Evolutionary conservation across 2,888 invertebrate genomes (phyloP), one percentile per base, ranked within the genome.

Genomic region (Agrochola lychnidis): DNA sequence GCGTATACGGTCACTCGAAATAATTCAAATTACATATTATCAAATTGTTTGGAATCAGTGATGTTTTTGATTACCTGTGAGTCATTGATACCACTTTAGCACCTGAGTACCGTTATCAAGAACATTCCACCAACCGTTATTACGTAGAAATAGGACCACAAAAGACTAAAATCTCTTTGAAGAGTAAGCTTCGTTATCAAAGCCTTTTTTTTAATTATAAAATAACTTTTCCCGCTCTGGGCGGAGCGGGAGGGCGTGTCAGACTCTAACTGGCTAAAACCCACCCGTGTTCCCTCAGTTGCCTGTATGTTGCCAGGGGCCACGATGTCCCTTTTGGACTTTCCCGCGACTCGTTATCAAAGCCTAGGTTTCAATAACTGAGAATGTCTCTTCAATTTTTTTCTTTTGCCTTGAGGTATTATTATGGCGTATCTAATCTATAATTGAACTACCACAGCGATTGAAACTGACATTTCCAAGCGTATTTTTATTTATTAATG

Each of bases 401-500:
- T 74, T 57, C 67, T 63, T 63, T 79, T 63, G 14, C 74, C 30
- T 71, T 36, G 62, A 51, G 4, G 22, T 62, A 76, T 76, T 36
- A 66, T 68, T 61, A 57, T 36, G 16, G 22, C n/a, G 16, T 51
- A 64, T 76, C 14, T 62, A 42, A 76, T 81, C 81, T 62, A 81
- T 80, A 70, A 40, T 12, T 40, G 42, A 51, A 66, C 14, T 25
- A 36, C 48, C 40, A 30, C 25, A 63, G 16, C 63, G 45, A 82
- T 81, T 68, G 45, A 64, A 53, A 48, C 57, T 71, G 82, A 81
- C 71, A 81, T 82, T 81, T 81, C 19, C n/a, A 53, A 71, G 14
- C 59, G n/a, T 45, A 10, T 53, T 25, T 70, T 82, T 73, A 77
- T 78, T 72, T 81, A 81, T 78, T 70, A 6, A 82, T n/a, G 30